These are phyloP conservation scores for Muntiacus muntjak DNA, from an alignment of 2,113 vertebrate genomes.

Conservation along the genomic window DNA sequence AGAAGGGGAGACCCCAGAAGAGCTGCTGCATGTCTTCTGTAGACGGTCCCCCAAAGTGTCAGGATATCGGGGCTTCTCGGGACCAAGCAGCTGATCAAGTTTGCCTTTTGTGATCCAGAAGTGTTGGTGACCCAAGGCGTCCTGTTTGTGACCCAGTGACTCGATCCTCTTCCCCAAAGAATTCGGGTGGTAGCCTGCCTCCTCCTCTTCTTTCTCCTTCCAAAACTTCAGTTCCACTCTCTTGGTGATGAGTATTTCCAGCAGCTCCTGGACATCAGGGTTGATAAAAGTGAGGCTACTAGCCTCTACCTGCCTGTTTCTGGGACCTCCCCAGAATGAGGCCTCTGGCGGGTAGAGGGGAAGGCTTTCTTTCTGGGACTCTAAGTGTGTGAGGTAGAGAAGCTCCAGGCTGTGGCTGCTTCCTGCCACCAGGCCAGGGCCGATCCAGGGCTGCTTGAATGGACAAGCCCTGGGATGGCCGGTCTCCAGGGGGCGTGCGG, in stretches of 20 bases:
- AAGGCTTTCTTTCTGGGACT: too few species aligned
- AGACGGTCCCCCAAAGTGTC: accelerated
- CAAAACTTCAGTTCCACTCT: not conserved
- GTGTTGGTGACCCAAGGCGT: accelerated
- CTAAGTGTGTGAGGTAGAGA: accelerated
- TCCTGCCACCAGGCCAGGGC: not conserved
- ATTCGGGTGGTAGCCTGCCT: too few species aligned
- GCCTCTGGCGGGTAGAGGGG: too few species aligned
- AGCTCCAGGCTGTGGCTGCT: not conserved
- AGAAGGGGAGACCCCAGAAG: not conserved
- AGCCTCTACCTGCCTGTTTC: not conserved
- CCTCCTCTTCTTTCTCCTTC: too few species aligned
- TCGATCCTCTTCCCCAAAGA: not conserved
- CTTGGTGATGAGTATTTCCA: not conserved
- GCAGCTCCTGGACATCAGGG: not conserved
- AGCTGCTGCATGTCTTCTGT: not conserved
- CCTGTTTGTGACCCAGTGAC: not conserved
- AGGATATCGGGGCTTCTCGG: too few species aligned
- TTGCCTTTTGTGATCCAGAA: not conserved
- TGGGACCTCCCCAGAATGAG: not conserved
- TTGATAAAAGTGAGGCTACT: not conserved
- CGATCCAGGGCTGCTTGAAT: not conserved
- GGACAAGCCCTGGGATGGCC: not conserved
- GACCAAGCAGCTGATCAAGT: too few species aligned
- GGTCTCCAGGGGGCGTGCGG: not conserved